Base-by-base conservation (phyloP, 2,797 vertebrate species). In the Agapornis canus region DNA sequence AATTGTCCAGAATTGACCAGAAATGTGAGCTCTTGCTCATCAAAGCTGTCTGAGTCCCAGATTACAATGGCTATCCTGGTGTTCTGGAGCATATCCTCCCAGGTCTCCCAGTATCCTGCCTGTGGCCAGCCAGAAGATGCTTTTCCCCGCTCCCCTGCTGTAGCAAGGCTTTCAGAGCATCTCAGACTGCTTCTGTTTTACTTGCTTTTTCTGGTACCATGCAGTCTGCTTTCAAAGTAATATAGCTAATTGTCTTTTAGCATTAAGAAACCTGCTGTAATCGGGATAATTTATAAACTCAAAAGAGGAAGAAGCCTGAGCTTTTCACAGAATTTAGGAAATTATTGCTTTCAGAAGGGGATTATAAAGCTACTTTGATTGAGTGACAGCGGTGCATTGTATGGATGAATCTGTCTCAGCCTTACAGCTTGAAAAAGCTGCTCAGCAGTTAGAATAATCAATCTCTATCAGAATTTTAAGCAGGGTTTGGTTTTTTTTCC, bases 251-350 rank as follows among this genome's bases (percentile, higher is more conserved):
- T 89, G 82, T 77, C 76, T 96, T 97, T 92, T 94, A 97, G 83
- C 69, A 64, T 91, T 42, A 12, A 27, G 61, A 78, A 89, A 89
- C 82, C 61, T 6, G 27, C 70, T 66, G 64, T 82, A 92, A 81
- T 39, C 70, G 45, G 54, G 90, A 91, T 90, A 88, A 93, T 92
- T 97, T 92, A 69, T 92, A 94, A 94, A 71, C 39, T 96, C 42
- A 54, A 40, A 40, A 86, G 71, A 88, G 73, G 51, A 80, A 93
- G 71, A 96, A 59, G 82, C 89, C 40, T 63, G 71, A 79, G 95
- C 60, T 76, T 97, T 97, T 95, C 82, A 96, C 56, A 94, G 92
- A 96, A 95, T 94, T 95, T 82, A 90, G 88, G 84, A 97, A 98
- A 96, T 96, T 79, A 94, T 91, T 89, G 68, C 94, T 97, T 91